A percentile compares a stretch with the other conserved stretches of the same genome.
These are phyloP conservation scores for Andricus curvator DNA, from an alignment of 2,888 invertebrate species.

Conservation along the genomic window DNA sequence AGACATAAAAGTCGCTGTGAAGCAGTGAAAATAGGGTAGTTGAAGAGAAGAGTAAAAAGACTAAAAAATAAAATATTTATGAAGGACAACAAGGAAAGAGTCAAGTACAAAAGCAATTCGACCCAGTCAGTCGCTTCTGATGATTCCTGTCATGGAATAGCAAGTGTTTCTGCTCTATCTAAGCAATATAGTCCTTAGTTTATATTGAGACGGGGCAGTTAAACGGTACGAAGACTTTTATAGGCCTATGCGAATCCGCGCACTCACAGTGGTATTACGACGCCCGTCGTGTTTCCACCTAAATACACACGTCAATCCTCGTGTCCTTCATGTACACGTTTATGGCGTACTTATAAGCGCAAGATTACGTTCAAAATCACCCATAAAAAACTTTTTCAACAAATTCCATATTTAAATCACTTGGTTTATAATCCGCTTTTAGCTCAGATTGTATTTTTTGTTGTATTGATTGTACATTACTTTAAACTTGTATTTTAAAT, in stretches of 20 bases:
- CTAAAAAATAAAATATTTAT: background rate
- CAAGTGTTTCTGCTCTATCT: constrained; percentile 69
- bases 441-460: background rate
- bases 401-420: constrained; percentile 41
- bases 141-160: constrained; percentile 55
- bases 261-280: constrained; percentile 12
- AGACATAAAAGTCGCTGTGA: background rate
- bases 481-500: too few species aligned
- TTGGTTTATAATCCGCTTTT: background rate
- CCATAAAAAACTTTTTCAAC: background rate
- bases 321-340: constrained; percentile 1
- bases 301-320: constrained; percentile 23
- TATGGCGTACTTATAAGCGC: constrained; percentile 24
- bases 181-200: constrained; percentile 72
- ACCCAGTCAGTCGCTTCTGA: background rate
- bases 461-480: too few species aligned
- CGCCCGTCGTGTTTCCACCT: constrained; percentile 22
- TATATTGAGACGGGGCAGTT: constrained; percentile 57
- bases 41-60: background rate
- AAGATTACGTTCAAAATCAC: background rate
- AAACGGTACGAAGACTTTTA: constrained; percentile 71
- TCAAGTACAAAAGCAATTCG: background rate
- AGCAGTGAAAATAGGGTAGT: background rate
- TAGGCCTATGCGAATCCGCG: constrained; percentile 63
- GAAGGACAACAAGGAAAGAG: background rate